phyloP scores from a whole-genome alignment of 2,888 invertebrate genomes.

The Leptarthrus brevirostris region DNA sequence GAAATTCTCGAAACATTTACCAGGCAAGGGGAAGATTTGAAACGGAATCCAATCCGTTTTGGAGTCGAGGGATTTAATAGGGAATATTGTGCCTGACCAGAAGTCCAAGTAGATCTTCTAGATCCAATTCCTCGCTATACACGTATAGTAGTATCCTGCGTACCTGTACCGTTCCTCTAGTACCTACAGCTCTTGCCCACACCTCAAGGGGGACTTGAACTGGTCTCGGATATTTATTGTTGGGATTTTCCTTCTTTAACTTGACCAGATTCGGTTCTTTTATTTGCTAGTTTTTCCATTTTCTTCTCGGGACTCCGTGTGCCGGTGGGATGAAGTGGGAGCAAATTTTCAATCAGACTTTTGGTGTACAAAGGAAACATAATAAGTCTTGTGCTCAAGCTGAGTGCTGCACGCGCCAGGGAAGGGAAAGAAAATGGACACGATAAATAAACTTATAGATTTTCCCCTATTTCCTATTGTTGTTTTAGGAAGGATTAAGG shows the following conservation, averaged over 20 bases:
- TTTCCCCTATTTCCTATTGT: conserved; percentile 11
- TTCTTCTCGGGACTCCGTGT: too few relatives aligned
- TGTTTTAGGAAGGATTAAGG: conserved; percentile 28
- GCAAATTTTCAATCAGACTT: conserved; percentile 35
- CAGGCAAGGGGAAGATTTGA: too few relatives aligned
- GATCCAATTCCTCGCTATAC: not conserved
- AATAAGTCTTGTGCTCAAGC: conserved; percentile 20
- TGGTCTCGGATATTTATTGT: conserved; percentile 23
- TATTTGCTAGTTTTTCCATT: conserved; percentile 11
- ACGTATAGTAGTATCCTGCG: not conserved
- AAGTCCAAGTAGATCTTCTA: not conserved
- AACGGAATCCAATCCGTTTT: not conserved
- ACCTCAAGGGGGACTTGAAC: not conserved
- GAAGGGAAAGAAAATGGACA: not conserved
- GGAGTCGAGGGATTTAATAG: conserved; percentile 5
- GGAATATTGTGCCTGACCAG: not conserved
- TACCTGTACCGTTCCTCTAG: conserved; percentile 13
- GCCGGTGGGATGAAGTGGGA: not conserved
- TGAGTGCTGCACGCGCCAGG: too few relatives aligned
- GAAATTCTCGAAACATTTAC: conserved; percentile 17
- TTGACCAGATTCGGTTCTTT: conserved; percentile 18
- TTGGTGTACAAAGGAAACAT: conserved; percentile 17
- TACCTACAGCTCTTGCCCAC: too few relatives aligned
- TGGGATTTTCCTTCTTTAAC: conserved; percentile 4
- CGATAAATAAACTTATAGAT: conserved; percentile 29